Conservation (phyloP, 2,113 vertebrate species). For the Corydoras maculifer region DNA sequence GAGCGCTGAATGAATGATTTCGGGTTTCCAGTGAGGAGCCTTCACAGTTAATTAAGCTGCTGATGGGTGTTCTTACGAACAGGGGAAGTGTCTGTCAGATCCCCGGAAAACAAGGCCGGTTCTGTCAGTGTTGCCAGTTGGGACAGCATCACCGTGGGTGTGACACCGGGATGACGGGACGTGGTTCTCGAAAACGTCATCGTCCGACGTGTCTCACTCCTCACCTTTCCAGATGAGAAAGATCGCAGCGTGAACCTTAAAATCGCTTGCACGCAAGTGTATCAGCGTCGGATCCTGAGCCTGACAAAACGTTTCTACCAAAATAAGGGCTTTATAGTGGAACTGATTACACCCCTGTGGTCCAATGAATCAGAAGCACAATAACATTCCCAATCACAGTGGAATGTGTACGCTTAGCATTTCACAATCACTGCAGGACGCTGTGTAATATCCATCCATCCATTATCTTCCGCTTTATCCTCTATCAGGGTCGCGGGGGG, state of each 20-base stretch:
- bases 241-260: conserved; percentile 7
- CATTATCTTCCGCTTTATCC: no score
- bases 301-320: conserved; percentile 17
- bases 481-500: no score
- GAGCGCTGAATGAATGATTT: conserved; percentile 68
- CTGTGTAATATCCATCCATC: no score
- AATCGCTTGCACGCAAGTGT: conserved; percentile 9
- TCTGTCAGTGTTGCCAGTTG: conserved; percentile 50
- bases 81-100: conserved; percentile 45
- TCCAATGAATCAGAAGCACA: conserved; percentile 4
- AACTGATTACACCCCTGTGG: conserved; percentile 13
- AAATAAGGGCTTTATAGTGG: conserved; percentile 28
- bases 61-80: conserved; percentile 58
- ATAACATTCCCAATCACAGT: conserved; percentile 11
- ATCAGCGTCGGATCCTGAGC: conserved; percentile 10
- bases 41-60: conserved; percentile 70
- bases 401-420: conserved; percentile 12
- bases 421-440: not conserved
- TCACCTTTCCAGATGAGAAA: conserved; percentile 23
- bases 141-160: conserved; percentile 44
- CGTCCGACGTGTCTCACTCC: conserved; percentile 6
- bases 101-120: conserved; percentile 45
- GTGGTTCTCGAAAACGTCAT: conserved; percentile 1
- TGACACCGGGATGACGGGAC: conserved; percentile 28
- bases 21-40: conserved; percentile 65